phyloP scores from a whole-genome alignment of 2,888 invertebrate species.

The Apamea anceps region DNA sequence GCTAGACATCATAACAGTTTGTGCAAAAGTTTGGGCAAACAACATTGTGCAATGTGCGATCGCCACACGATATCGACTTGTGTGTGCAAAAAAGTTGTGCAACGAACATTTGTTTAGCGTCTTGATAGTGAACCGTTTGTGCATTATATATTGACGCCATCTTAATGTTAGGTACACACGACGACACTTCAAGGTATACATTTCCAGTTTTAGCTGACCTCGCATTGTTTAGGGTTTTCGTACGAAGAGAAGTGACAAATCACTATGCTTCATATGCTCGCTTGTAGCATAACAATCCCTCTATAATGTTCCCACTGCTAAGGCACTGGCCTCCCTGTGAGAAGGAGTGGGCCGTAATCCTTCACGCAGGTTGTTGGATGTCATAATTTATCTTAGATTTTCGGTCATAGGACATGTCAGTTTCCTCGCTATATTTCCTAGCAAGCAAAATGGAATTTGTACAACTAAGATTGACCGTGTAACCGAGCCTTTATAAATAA shows the following conservation, averaged over 20 bases:
- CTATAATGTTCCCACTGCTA: not conserved
- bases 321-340: not conserved
- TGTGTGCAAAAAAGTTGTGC: not conserved
- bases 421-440: not conserved
- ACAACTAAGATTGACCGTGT: slow-evolving; percentile 22
- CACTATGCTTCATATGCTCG: not conserved
- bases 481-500: slow-evolving; percentile 60
- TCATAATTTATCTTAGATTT: not conserved
- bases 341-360: not conserved
- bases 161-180: too few relatives aligned
- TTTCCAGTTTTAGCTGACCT: too few relatives aligned
- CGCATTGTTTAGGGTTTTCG: too few relatives aligned
- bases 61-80: not conserved
- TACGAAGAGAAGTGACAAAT: too few relatives aligned
- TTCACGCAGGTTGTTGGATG: not conserved
- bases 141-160: too few relatives aligned
- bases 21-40: not conserved
- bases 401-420: too few relatives aligned
- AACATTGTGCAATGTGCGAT: not conserved
- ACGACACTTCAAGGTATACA: too few relatives aligned
- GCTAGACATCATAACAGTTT: not conserved
- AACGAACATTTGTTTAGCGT: not conserved
- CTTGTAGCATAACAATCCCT: not conserved
- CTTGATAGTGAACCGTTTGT: not conserved
- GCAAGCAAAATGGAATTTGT: not conserved